Evolutionary conservation across 2,797 vertebrate species (phyloP).

Genomic region (Sphaeramia orbicularis): DNA sequence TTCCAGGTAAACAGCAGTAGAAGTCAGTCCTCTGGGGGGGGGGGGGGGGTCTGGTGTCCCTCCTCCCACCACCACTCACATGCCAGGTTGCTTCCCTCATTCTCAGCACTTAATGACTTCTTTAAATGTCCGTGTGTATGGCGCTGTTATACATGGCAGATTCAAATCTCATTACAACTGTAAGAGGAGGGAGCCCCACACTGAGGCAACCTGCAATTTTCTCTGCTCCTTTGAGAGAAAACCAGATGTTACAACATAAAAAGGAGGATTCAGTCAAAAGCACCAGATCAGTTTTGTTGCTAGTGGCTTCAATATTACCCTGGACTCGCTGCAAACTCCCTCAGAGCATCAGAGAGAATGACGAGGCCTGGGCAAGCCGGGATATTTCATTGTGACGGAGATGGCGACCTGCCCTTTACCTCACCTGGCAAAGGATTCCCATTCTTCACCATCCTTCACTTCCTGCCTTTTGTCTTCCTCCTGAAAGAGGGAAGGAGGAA

Average conservation of each 20-base stretch:
- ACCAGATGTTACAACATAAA: constrained; percentile 22
- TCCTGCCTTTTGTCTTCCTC: constrained; percentile 36
- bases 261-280: constrained; percentile 38
- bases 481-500: constrained; percentile 5
- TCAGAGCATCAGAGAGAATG: constrained; percentile 22
- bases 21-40: too few species aligned
- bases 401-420: constrained; percentile 62
- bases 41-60: too few species aligned
- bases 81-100: not conserved
- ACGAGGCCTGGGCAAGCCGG: constrained; percentile 52
- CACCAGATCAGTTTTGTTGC: constrained; percentile 32
- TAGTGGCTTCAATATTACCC: not conserved
- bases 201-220: too few species aligned
- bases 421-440: constrained; percentile 38
- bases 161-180: constrained; percentile 65
- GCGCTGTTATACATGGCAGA: constrained; percentile 34
- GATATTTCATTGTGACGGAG: constrained; percentile 59
- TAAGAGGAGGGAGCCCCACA: not conserved
- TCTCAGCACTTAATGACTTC: constrained; percentile 53
- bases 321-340: constrained; percentile 37
- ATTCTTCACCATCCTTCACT: constrained; percentile 13
- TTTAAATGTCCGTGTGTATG: constrained; percentile 64
- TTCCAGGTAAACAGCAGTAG: too few species aligned
- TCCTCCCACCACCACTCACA: too few species aligned
- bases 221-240: not conserved